Base-by-base conservation (phyloP, 2,113 vertebrate species). In the Mastomys natalensis region DNA sequence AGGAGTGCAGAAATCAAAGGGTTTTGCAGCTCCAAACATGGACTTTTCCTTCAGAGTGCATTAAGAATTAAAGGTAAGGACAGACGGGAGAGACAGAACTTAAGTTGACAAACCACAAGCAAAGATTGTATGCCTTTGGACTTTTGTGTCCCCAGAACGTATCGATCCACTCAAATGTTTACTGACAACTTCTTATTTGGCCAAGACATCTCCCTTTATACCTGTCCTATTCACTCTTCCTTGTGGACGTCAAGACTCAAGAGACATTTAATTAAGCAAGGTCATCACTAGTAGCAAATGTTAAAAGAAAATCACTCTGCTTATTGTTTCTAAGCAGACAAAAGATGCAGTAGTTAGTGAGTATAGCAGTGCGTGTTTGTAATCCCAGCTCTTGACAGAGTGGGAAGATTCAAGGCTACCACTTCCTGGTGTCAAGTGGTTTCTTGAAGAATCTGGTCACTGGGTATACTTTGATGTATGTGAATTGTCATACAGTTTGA, bases 361-460 rank as follows among this genome's bases (percentile, higher is more conserved):
- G 3, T 40, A 24, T 64, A 37, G 40, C 7, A 16, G 29, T 62
- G n/a, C 43, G 48, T 15, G 17, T 31, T 60, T 48, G 72, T 16
- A 43, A 43, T 62, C 40, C 55, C 40, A 76, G n/a, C 29, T 62
- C 55, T 64, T 77, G 73, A 58, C 7, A 73, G 73, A 62, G 11
- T 34, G 3, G 58, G 17, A 64, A 48, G 58, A 64, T 26, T 76
- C n/a, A 60, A 73, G n/a, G 72, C 48, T 3, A 76, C 40, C 43
- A n/a, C 55, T 62, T 76, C 53, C 19, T 9, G 43, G 58, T 68
- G 66, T n/a, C 90, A 87, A 43, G 64, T 66, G 43, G 9, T 87
- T 91, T 77, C 78, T 85, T 60, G 95, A 87, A 92, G 48, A 93
- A 88, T 93, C 92, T 80, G 80, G 64, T 93, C 74, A 84, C 62